These are phyloP conservation scores for Staurois parvus DNA, from an alignment of 2,797 vertebrate species.

Conservation along the genomic window DNA sequence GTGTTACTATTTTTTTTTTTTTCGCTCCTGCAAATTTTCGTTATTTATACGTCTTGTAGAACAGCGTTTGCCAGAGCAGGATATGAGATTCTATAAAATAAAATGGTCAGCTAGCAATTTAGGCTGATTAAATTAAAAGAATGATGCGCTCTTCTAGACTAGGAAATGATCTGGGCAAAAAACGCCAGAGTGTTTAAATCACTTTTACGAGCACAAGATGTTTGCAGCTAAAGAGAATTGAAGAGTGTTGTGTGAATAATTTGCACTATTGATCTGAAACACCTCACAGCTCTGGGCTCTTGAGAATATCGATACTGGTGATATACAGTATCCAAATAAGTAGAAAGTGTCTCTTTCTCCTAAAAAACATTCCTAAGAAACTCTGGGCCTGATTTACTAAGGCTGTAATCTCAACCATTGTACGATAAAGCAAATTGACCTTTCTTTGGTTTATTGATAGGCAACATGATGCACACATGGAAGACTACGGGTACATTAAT, in stretches of 20 bases:
- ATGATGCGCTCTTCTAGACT: constrained; percentile 38
- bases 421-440: no score
- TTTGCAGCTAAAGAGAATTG: constrained; percentile 46
- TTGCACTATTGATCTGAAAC: constrained; percentile 39
- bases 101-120: constrained; percentile 41
- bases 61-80: constrained; percentile 12
- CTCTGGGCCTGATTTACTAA: no score
- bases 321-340: constrained; percentile 40
- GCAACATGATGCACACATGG: no score
- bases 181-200: constrained; percentile 46
- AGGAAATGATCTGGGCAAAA: constrained; percentile 37
- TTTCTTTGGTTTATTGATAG: no score
- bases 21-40: constrained; percentile 27
- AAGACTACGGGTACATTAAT: no score
- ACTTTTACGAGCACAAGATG: constrained; percentile 34
- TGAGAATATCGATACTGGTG: constrained; percentile 37
- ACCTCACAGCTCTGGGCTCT: constrained; percentile 32
- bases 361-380: constrained; percentile 12
- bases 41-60: constrained; percentile 17
- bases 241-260: constrained; percentile 44
- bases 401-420: no score
- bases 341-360: constrained; percentile 20
- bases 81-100: constrained; percentile 38
- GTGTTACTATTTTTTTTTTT: not conserved
- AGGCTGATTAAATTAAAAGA: constrained; percentile 52